These are phyloP conservation scores for Drosophila ambigua DNA, from an alignment of 1,140 invertebrate genomes.

Conservation along the genomic window DNA sequence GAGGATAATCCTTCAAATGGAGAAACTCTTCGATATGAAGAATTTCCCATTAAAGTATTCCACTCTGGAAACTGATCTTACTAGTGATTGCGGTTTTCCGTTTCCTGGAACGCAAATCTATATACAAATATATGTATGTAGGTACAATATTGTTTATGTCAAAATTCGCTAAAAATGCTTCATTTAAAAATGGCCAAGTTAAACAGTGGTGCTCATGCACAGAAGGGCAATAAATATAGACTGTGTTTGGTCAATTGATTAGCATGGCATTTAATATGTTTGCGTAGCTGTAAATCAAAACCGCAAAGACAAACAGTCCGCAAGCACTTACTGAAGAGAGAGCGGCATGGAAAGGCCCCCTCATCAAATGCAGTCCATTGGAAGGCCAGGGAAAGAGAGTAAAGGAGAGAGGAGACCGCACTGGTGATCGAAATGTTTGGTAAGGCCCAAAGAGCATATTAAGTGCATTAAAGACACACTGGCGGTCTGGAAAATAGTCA, in stretches of 20 bases:
- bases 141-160: no score
- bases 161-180: constrained; percentile 25
- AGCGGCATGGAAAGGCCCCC: not conserved
- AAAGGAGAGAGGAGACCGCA: no score
- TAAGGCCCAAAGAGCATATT: no score
- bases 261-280: constrained; percentile 58
- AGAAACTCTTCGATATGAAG: no score
- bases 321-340: constrained; percentile 15
- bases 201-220: constrained; percentile 26
- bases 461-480: no score
- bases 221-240: constrained; percentile 19
- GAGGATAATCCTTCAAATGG: no score
- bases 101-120: constrained; percentile 18
- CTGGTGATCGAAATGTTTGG: no score
- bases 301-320: constrained; percentile 37
- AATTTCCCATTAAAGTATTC: no score
- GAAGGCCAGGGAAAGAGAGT: not conserved
- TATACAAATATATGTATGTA: constrained; percentile 1
- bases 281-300: constrained; percentile 46
- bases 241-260: constrained; percentile 50
- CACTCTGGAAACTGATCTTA: no score
- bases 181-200: constrained; percentile 11
- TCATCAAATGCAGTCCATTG: not conserved
- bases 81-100: not conserved
- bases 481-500: no score